These are phyloP conservation scores for Chymomyza caudatula DNA, from an alignment of 2,888 invertebrate species.

Conservation along the genomic window DNA sequence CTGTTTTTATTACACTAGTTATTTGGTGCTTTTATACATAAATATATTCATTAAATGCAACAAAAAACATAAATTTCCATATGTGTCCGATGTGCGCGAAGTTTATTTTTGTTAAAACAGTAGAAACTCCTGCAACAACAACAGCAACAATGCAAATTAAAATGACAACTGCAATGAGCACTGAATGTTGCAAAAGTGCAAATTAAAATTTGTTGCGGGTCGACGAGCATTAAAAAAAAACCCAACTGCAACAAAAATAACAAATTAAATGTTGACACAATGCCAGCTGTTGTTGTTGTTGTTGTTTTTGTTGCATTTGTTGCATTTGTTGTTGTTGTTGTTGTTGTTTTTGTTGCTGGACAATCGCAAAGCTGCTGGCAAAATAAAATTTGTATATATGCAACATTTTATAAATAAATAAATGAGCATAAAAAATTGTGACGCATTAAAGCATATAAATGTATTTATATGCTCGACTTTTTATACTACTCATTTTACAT, in stretches of 20 bases:
- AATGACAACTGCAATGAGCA: neutral
- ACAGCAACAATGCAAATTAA: constrained; percentile 2
- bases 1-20: constrained; percentile 5
- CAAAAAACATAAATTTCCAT: constrained; percentile 34
- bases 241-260: constrained; percentile 14
- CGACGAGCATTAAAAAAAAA: constrained; percentile 25
- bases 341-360: neutral
- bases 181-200: constrained; percentile 17
- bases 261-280: neutral
- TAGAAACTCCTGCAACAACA: constrained; percentile 2
- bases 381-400: neutral
- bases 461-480: constrained; percentile 33
- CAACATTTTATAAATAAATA: constrained; percentile 6
- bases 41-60: constrained; percentile 58
- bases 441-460: constrained; percentile 58
- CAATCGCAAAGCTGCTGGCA: neutral
- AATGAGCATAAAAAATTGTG: constrained; percentile 10
- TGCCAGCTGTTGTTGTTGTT: neutral
- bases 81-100: constrained; percentile 3
- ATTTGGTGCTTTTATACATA: constrained; percentile 40
- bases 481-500: neutral
- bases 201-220: constrained; percentile 41
- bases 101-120: constrained; percentile 44
- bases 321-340: neutral
- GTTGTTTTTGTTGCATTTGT: neutral